Evolutionary conservation across 2,113 vertebrate species (phyloP).

Genomic region (Capreolus pygargus): DNA sequence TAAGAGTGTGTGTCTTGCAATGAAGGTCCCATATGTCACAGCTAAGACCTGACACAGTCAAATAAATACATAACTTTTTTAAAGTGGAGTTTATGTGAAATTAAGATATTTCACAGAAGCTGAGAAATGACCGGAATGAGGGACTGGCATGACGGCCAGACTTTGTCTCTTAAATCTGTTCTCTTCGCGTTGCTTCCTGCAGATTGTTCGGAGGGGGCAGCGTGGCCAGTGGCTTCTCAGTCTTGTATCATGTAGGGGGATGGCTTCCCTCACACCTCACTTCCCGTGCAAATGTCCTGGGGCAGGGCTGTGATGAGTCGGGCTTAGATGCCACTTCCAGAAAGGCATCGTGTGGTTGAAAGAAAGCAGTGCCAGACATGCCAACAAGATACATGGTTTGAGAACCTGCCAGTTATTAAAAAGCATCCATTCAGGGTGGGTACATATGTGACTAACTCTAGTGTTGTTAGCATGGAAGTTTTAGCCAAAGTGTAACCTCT

Average conservation of each 20-base stretch:
- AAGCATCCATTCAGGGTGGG: neutral
- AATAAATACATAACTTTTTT: neutral
- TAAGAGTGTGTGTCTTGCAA: neutral
- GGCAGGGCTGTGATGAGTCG: neutral
- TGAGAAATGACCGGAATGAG: neutral
- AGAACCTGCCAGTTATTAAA: accelerated
- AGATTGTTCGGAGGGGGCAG: accelerated
- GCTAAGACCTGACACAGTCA: neutral
- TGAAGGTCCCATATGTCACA: neutral
- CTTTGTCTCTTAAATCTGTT: neutral
- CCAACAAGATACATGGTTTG: accelerated
- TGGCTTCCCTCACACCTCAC: accelerated
- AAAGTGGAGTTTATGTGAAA: neutral
- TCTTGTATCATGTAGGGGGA: accelerated
- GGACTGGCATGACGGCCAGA: accelerated
- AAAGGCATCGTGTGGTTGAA: no score
- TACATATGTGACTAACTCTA: accelerated
- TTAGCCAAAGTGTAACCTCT: neutral
- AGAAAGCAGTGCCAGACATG: accelerated
- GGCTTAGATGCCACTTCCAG: neutral
- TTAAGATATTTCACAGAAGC: accelerated
- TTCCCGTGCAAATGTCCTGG: neutral
- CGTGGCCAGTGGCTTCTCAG: accelerated
- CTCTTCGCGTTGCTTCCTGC: neutral
- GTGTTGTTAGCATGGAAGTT: neutral